phyloP scores from a whole-genome alignment of 2,113 vertebrate genomes.

The Melanerpes formicivorus region DNA sequence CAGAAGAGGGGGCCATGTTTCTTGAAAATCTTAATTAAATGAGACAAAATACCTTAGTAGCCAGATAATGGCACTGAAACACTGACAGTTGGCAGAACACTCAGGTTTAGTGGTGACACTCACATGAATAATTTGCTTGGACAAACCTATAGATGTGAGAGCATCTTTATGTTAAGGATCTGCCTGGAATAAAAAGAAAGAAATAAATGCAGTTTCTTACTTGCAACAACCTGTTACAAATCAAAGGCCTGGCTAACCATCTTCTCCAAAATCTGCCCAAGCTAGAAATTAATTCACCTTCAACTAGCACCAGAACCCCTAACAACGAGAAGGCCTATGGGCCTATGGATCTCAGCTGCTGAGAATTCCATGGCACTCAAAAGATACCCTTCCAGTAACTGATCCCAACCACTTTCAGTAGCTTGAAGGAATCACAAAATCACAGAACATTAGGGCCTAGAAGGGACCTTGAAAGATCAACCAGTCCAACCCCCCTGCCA shows the following conservation, averaged over 20 bases:
- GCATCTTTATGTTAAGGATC: neutral
- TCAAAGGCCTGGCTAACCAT: neutral
- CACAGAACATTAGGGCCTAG: too few species aligned
- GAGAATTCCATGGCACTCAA: neutral
- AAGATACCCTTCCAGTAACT: neutral
- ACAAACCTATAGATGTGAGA: neutral
- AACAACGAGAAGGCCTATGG: neutral
- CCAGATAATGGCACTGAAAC: neutral
- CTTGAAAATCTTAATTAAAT: neutral
- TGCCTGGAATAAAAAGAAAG: neutral
- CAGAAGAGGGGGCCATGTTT: neutral
- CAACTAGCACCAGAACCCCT: neutral
- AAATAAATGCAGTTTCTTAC: neutral
- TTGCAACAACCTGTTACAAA: neutral
- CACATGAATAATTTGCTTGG: constrained; percentile 12
- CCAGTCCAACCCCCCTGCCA: too few species aligned
- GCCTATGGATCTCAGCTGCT: neutral
- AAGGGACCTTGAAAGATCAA: too few species aligned
- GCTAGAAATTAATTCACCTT: neutral
- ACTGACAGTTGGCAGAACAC: constrained; percentile 29
- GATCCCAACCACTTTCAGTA: neutral
- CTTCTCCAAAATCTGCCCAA: neutral
- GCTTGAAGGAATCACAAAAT: neutral
- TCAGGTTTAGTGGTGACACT: neutral
- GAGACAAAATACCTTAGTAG: neutral